Conservation (phyloP, 2,797 vertebrate genomes). For the Melanotaenia nigrans region DNA sequence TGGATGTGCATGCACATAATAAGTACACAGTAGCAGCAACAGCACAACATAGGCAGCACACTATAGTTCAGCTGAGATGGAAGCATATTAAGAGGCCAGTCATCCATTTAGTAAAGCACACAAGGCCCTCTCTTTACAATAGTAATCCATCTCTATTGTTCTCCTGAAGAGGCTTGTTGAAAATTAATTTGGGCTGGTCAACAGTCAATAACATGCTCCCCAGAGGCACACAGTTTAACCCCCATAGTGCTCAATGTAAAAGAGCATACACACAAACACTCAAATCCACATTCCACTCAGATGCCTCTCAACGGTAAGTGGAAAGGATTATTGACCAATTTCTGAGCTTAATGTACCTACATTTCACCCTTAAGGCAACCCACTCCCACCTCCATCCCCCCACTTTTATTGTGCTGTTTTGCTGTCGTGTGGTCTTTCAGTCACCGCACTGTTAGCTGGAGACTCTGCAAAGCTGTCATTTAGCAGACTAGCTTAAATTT, state of each 20-base stretch:
- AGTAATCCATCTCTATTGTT: slow-evolving; percentile 73
- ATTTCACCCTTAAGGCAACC: slow-evolving; percentile 68
- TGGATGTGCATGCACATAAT: slow-evolving; percentile 1
- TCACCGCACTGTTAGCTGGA: slow-evolving; percentile 26
- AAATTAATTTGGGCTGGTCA: slow-evolving; percentile 84
- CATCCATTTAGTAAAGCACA: slow-evolving; percentile 57
- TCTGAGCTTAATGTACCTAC: slow-evolving; percentile 73
- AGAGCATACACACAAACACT: slow-evolving; percentile 46
- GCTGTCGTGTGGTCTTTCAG: slow-evolving; percentile 43
- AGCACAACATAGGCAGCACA: slow-evolving; percentile 9
- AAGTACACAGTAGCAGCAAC: slow-evolving; percentile 5
- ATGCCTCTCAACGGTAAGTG: slow-evolving; percentile 61
- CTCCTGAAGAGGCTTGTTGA: slow-evolving; percentile 80
- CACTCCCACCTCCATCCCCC: slow-evolving; percentile 35
- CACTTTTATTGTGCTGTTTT: slow-evolving; percentile 42
- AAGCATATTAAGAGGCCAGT: slow-evolving; percentile 43
- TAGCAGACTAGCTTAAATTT: not conserved
- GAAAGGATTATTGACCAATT: slow-evolving; percentile 81
- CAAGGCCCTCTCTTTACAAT: slow-evolving; percentile 47
- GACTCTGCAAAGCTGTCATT: not conserved
- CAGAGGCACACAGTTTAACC: slow-evolving; percentile 69
- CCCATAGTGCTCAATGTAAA: slow-evolving; percentile 49
- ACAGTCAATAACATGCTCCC: slow-evolving; percentile 82
- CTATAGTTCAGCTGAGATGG: slow-evolving; percentile 18
- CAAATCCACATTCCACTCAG: slow-evolving; percentile 60